These are phyloP conservation scores for Horisme vitalbata DNA, from an alignment of 2,888 invertebrate species.

Conservation along the genomic window DNA sequence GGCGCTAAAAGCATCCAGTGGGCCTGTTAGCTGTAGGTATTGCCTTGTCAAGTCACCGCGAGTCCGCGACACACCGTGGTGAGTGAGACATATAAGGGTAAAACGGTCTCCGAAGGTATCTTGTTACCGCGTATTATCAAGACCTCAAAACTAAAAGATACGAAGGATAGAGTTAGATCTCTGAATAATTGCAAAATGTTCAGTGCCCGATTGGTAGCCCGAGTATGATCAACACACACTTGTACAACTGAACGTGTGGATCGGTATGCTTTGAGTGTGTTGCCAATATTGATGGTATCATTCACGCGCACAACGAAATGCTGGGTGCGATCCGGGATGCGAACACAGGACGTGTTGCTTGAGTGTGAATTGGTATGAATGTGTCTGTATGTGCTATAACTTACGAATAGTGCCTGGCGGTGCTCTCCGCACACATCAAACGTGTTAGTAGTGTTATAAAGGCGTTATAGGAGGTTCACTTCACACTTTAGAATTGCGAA, in stretches of 20 bases:
- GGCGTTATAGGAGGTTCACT: conserved; percentile 2
- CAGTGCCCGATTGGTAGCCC: conserved; percentile 1
- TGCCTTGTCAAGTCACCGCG: no score
- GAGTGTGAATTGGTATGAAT: conserved; percentile 10
- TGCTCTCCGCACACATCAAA: conserved; percentile 6
- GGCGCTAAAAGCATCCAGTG: no score
- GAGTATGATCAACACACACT: conserved; percentile 6
- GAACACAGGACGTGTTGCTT: conserved; percentile 6
- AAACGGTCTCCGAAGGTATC: no score
- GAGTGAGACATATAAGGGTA: no score
- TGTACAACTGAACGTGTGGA: conserved; percentile 11
- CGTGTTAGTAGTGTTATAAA: background rate
- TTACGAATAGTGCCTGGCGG: conserved; percentile 1
- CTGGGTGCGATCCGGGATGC: background rate
- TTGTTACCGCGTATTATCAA: no score
- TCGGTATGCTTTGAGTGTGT: conserved; percentile 1
- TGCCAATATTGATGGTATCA: conserved; percentile 10
- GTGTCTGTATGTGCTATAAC: background rate
- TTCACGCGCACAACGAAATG: conserved; percentile 2
- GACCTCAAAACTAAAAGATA: no score
- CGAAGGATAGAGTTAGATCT: conserved; percentile 7
- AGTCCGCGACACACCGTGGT: no score
- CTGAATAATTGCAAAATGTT: conserved; percentile 4
- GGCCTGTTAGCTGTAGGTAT: no score
- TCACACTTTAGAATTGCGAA: no score